These are phyloP conservation scores for Saccostrea echinata DNA, from an alignment of 1,140 invertebrate genomes.

Conservation along the genomic window DNA sequence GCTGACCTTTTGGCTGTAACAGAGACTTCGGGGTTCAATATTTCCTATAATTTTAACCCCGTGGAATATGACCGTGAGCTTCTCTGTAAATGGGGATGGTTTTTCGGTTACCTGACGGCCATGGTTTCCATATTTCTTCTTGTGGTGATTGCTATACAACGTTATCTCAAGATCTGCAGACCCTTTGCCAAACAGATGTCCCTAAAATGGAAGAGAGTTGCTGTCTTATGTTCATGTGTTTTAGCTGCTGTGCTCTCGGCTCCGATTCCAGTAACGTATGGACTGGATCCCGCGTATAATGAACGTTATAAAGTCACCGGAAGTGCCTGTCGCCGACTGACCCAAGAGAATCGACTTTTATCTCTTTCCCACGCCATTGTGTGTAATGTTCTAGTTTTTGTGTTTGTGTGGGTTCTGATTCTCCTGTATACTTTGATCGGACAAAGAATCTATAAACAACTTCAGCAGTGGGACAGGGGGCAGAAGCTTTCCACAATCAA, in stretches of 20 bases:
- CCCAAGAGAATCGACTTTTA: neutral
- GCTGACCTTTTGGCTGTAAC: slow-evolving; percentile 24
- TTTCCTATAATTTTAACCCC: neutral
- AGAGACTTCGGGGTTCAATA: neutral
- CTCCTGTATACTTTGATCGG: neutral
- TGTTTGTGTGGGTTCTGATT: neutral
- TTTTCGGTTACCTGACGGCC: neutral
- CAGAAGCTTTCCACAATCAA: neutral
- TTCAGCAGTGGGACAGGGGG: neutral
- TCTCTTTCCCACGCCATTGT: neutral
- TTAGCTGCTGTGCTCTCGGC: neutral
- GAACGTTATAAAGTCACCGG: slow-evolving; percentile 14
- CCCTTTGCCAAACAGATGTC: slow-evolving; percentile 49
- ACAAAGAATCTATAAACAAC: neutral
- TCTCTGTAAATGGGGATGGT: slow-evolving; percentile 30
- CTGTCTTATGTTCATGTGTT: neutral
- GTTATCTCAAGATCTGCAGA: slow-evolving; percentile 49
- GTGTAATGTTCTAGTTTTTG: neutral
- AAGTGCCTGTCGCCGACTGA: slow-evolving; percentile 1
- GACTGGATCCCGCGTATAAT: neutral
- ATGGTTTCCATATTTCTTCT: slow-evolving; percentile 2
- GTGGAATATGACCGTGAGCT: neutral
- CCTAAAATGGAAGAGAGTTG: slow-evolving; percentile 29
- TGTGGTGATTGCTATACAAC: slow-evolving; percentile 44
- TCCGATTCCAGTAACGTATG: neutral